Evolutionary conservation across 2,113 vertebrate genomes (phyloP), one percentile per base, ranked within the genome.

Genomic region (Thryonomys swinderianus): DNA sequence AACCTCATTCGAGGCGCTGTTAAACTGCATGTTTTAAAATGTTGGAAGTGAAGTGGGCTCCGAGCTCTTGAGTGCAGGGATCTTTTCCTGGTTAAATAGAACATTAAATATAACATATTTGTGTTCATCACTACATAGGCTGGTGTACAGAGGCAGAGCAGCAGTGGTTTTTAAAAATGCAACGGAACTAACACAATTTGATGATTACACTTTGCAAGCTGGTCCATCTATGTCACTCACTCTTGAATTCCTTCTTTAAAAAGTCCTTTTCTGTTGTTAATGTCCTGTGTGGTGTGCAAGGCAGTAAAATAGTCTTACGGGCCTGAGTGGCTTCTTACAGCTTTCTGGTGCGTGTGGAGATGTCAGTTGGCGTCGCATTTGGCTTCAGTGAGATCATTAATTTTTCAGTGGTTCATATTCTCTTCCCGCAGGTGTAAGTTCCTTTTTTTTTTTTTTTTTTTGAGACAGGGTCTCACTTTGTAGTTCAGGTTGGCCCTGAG

Each of bases 11-110:
- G 53, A 67, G 48, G 69, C 82, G 51, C 34, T 91, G 51, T 84
- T 76, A 59, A 80, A 32, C 53, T 64, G 62, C 61, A 64, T 59
- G 23, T 95, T 90, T 87, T 42, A 91, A 78, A 62, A 71, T 64
- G 32, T 66, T 66, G 14, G 27, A 34, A 66, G 51, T 73, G 40
- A 88, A 67, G 64, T 40, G 79, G 81, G 27, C 34, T 76, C 20
- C n/a, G 27, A 76, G 59, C 62, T 93, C 53, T 61, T 85, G 53
- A 90, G 40, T 40, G 51, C 12, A 34, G 23, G 74, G 16, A 4
- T 85, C 42, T 85, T 79, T 69, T 55, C 74, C 80, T 95, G n/a
- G 32, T 37, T 84, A 89, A 30, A 25, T 66, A 88, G 93, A 90
- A 27, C 34, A 5, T 67, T 64, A 3, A 45, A n/a, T n/a, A n/a